These are phyloP conservation scores for Porites rus DNA, from an alignment of 92 coral and sea anemone genomes.

Conservation along the genomic window DNA sequence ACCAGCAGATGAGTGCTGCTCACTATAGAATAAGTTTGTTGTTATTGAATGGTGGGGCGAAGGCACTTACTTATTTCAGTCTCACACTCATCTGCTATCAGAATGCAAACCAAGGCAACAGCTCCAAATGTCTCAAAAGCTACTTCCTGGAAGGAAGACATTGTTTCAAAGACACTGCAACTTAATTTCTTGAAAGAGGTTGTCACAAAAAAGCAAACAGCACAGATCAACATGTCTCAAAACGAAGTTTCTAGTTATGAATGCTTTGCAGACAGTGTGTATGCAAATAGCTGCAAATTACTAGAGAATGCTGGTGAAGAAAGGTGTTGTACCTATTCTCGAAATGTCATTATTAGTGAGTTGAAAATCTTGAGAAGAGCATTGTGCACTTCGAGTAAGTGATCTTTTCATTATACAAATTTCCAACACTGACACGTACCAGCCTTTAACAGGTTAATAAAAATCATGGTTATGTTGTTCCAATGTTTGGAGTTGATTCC, in stretches of 20 bases:
- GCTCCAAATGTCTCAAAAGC: neutral
- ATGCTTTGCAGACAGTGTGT: too few relatives aligned
- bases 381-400: slow-evolving; percentile 32
- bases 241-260: neutral
- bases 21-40: slow-evolving; percentile 5
- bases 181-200: slow-evolving; percentile 38
- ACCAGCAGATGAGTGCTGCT: slow-evolving; percentile 10
- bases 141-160: slow-evolving; percentile 41
- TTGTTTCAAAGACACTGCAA: slow-evolving; percentile 6
- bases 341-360: neutral
- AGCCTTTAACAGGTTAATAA: too few relatives aligned
- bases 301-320: too few relatives aligned
- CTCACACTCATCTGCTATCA: slow-evolving; percentile 26
- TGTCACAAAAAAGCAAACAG: slow-evolving; percentile 1
- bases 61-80: slow-evolving; percentile 24
- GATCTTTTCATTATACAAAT: too few relatives aligned
- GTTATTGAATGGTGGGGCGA: slow-evolving; percentile 37
- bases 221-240: neutral
- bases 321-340: neutral
- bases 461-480: too few relatives aligned
- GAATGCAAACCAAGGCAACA: slow-evolving; percentile 19
- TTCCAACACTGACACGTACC: too few relatives aligned
- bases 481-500: too few relatives aligned
- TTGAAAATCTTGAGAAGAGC: slow-evolving; percentile 1
- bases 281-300: too few relatives aligned